Evolutionary conservation across 2,113 vertebrate genomes (phyloP).

Genomic region (Cariama cristata): DNA sequence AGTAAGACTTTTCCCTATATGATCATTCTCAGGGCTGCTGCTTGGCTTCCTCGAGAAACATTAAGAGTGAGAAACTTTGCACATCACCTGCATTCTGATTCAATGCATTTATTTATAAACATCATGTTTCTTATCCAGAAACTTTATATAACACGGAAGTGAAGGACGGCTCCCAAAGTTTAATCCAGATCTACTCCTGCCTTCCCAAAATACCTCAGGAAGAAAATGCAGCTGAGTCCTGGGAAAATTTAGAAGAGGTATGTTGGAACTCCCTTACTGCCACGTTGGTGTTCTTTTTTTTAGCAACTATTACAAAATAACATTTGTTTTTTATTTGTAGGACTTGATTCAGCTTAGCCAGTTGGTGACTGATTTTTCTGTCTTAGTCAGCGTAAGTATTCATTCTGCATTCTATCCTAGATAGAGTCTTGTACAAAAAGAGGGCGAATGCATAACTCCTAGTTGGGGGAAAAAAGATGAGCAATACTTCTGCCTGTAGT

Average conservation of each 20-base stretch:
- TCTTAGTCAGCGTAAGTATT: constrained; percentile 91
- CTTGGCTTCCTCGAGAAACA: not conserved
- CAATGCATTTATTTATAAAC: constrained; percentile 3
- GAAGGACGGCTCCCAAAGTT: constrained; percentile 53
- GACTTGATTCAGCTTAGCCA: constrained; percentile 89
- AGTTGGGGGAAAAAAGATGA: not conserved
- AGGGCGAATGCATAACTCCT: not conserved
- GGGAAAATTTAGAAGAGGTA: constrained; percentile 91
- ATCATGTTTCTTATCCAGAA: constrained; percentile 58
- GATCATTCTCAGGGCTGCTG: not conserved
- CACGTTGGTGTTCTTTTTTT: not conserved
- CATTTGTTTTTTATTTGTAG: constrained; percentile 73
- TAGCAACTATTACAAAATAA: not conserved
- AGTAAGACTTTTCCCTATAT: not conserved
- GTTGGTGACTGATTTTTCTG: constrained; percentile 90
- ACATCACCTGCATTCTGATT: not conserved
- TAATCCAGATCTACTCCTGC: constrained; percentile 76
- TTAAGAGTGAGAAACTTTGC: not conserved
- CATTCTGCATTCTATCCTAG: not conserved
- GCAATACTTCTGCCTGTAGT: not conserved
- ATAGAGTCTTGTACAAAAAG: not conserved
- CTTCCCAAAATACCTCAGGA: constrained; percentile 90
- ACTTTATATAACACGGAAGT: not conserved
- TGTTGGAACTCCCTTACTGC: not conserved
- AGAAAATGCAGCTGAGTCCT: constrained; percentile 92